Percentiles rank a stretch among this genome's conserved stretches.
These are phyloP conservation scores for Fregetta grallaria DNA, from an alignment of 2,113 vertebrate species.

Conservation along the genomic window DNA sequence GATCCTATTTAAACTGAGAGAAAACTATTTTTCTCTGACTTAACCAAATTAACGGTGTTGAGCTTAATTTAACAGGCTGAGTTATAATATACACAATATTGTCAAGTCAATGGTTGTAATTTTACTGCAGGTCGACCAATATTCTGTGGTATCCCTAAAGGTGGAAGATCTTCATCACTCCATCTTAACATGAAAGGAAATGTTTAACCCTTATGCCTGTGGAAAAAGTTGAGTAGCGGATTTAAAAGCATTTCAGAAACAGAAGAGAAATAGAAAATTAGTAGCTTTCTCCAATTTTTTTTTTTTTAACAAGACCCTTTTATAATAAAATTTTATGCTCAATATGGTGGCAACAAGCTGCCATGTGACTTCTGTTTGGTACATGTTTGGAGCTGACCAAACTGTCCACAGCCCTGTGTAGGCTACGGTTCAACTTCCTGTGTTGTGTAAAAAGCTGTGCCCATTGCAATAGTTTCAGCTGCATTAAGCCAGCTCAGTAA, in stretches of 20 bases:
- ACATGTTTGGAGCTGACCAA: not conserved
- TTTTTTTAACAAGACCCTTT: not conserved
- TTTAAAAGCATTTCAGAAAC: not conserved
- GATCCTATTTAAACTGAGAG: not conserved
- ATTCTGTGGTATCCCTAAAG: not conserved
- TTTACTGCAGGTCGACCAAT: not conserved
- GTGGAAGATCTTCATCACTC: not conserved
- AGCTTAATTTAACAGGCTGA: not conserved
- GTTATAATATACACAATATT: not conserved
- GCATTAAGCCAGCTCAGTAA: not conserved
- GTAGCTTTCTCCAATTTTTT: not conserved
- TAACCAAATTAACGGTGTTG: not conserved
- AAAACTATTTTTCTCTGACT: not conserved
- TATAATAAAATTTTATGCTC: not conserved
- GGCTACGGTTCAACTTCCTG: not conserved
- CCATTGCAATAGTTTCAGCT: not conserved
- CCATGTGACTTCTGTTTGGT: not conserved
- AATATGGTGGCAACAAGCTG: not conserved
- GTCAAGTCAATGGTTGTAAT: rapidly evolving
- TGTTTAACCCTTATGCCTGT: not conserved
- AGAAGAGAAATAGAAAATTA: not conserved
- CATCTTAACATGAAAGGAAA: not conserved
- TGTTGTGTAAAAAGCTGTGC: not conserved
- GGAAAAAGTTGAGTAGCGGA: not conserved
- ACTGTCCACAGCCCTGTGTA: not conserved